Percentiles rank a stretch among this genome's conserved stretches.
Evolutionary conservation across 2,113 vertebrate species (phyloP).

Genomic region (Chrysochloris asiatica): DNA sequence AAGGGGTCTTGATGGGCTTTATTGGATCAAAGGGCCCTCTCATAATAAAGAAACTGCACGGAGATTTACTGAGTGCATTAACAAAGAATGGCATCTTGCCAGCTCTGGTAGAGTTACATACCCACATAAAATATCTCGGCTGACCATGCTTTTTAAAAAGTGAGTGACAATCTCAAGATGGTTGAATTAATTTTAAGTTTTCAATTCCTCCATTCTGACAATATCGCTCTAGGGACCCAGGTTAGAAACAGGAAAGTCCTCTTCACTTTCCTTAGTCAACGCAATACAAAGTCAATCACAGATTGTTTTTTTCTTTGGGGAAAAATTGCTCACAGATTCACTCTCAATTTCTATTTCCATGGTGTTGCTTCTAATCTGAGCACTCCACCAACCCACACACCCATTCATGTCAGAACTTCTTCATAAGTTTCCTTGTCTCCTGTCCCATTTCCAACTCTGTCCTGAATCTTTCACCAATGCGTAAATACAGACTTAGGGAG

Average conservation of each 20-base stretch:
- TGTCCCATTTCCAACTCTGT: neutral
- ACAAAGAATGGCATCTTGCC: conserved; percentile 56
- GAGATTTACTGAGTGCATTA: conserved; percentile 69
- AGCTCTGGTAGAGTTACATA: conserved; percentile 47
- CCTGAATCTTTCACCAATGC: conserved; percentile 49
- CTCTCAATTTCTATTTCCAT: neutral
- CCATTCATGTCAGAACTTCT: neutral
- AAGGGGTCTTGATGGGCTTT: conserved; percentile 74
- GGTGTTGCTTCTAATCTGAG: neutral
- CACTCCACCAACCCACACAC: neutral
- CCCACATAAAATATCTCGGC: conserved; percentile 40
- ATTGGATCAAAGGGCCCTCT: conserved; percentile 67
- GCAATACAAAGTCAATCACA: neutral
- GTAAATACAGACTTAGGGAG: conserved; percentile 65
- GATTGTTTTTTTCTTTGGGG: neutral
- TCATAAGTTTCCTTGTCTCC: neutral
- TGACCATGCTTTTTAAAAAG: conserved; percentile 45
- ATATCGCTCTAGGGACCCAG: neutral
- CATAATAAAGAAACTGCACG: conserved; percentile 58
- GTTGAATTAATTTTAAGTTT: conserved; percentile 54
- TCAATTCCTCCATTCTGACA: conserved; percentile 6
- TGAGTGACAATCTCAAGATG: conserved; percentile 35
- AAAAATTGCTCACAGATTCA: neutral
- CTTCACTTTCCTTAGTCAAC: neutral
- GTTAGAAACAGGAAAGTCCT: neutral